These are phyloP conservation scores for Hypolimnas misippus DNA, from an alignment of 2,888 invertebrate species.

Conservation along the genomic window DNA sequence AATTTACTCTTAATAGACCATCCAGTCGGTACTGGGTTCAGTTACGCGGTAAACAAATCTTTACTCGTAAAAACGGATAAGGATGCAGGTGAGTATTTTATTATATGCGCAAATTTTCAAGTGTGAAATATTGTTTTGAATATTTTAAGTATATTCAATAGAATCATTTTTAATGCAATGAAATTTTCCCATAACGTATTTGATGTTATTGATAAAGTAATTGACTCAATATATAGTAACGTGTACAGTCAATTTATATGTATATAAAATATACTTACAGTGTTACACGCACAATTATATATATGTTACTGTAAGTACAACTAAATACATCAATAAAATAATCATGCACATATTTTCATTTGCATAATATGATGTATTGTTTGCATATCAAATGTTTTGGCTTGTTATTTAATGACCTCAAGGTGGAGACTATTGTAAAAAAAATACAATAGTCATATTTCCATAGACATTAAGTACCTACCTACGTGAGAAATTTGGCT, in stretches of 20 bases:
- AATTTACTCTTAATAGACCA: slow-evolving; percentile 95
- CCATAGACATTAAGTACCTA: slow-evolving; percentile 14
- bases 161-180: too few relatives aligned
- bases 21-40: slow-evolving; percentile 95
- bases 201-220: too few relatives aligned
- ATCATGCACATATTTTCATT: slow-evolving; percentile 26
- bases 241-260: too few relatives aligned
- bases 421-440: slow-evolving; percentile 31
- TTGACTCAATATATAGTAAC: too few relatives aligned
- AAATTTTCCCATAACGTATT: too few relatives aligned
- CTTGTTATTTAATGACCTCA: slow-evolving; percentile 19
- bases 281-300: too few relatives aligned
- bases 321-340: slow-evolving; percentile 19
- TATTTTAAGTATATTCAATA: too few relatives aligned
- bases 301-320: too few relatives aligned
- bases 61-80: slow-evolving; percentile 64
- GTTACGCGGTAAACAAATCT: slow-evolving; percentile 86
- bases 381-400: slow-evolving; percentile 27
- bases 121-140: too few relatives aligned
- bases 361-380: slow-evolving; percentile 33
- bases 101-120: not conserved
- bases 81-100: slow-evolving; percentile 63
- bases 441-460: slow-evolving; percentile 15
- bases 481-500: slow-evolving; percentile 20
- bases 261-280: too few relatives aligned